Evolutionary conservation across 2,113 vertebrate genomes (phyloP).

Genomic region (Gavia stellata): DNA sequence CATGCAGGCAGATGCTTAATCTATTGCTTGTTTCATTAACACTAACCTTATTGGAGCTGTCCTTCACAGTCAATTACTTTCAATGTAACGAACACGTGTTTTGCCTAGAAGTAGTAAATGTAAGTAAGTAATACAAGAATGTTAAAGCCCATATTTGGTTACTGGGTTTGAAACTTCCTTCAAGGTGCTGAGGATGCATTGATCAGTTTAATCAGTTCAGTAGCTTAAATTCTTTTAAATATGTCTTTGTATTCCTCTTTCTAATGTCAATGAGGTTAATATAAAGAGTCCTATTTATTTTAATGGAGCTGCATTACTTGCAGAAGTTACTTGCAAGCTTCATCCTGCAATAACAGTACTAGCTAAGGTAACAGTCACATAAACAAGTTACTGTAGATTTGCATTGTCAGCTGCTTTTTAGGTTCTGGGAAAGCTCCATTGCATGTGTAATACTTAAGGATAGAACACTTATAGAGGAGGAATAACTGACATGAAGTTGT

Average conservation of each 20-base stretch:
- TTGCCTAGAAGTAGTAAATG: neutral
- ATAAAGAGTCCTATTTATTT: neutral
- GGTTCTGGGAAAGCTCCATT: neutral
- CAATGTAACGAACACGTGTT: neutral
- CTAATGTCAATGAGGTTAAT: neutral
- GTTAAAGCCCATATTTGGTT: neutral
- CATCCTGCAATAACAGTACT: neutral
- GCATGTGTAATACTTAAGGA: neutral
- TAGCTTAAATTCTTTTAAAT: neutral
- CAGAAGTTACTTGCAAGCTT: neutral
- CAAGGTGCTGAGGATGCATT: neutral
- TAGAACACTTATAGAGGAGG: neutral
- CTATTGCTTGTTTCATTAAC: neutral
- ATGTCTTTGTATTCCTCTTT: neutral
- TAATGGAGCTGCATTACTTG: neutral
- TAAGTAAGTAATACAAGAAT: neutral
- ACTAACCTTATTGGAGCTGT: neutral
- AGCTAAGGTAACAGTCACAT: neutral
- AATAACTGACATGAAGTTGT: neutral
- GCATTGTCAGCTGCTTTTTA: neutral
- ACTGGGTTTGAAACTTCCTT: neutral
- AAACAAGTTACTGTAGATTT: neutral
- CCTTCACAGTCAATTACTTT: neutral
- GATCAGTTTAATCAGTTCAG: neutral
- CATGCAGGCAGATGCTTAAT: neutral